Evolutionary conservation across 2,888 invertebrate species (phyloP).

Genomic region (Strigamia crassipes): DNA sequence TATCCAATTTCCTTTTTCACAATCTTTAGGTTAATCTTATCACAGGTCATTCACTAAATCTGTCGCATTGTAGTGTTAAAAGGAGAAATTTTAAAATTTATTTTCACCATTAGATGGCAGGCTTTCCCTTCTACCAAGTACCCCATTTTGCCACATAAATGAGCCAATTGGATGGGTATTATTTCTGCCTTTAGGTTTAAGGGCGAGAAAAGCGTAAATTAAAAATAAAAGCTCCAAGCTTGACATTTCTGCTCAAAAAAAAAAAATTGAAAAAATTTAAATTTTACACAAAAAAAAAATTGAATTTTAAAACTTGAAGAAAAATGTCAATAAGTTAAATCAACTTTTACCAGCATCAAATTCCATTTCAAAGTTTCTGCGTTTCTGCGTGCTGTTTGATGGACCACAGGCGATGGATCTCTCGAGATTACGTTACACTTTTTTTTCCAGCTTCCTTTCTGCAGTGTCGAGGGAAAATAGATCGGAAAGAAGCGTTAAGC

Average conservation of each 20-base stretch:
- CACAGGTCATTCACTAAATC: constrained; percentile 33
- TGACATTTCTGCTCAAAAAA: neutral
- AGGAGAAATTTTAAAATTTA: constrained; percentile 37
- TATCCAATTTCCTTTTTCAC: constrained; percentile 35
- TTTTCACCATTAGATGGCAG: constrained; percentile 37
- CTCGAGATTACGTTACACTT: neutral
- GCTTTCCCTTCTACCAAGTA: constrained; percentile 20
- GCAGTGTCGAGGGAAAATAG: constrained; percentile 13
- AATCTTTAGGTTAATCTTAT: constrained; percentile 31
- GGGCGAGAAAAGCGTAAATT: constrained; percentile 24
- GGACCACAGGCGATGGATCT: constrained; percentile 34
- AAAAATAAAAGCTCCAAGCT: constrained; percentile 2
- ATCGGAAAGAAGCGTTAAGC: constrained; percentile 36
- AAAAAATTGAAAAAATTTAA: neutral
- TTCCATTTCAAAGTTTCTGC: constrained; percentile 2
- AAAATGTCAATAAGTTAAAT: neutral
- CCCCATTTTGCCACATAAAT: constrained; percentile 36
- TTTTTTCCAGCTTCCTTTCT: neutral
- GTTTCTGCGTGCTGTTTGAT: constrained; percentile 15
- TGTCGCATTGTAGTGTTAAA: constrained; percentile 27
- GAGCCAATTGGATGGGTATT: constrained; percentile 38
- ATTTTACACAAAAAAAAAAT: neutral
- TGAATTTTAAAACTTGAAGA: too few relatives aligned
- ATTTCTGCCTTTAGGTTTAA: constrained; percentile 33
- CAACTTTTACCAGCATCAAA: neutral